phyloP scores from a whole-genome alignment of 2,113 vertebrate genomes.

The Regulus satrapa region DNA sequence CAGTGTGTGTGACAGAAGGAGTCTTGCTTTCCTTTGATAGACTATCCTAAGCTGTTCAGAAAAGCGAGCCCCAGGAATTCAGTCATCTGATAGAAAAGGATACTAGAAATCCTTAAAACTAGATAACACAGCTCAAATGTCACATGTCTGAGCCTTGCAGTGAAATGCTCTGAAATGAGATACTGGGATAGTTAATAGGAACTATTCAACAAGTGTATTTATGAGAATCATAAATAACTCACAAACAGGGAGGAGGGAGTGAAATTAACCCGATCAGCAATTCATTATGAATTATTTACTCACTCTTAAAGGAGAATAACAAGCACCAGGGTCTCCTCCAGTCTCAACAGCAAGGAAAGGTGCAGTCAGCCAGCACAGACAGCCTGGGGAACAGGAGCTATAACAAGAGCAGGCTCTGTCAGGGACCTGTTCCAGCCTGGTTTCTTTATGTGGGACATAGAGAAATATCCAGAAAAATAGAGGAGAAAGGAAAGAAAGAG shows the following conservation, averaged over 20 bases:
- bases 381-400: background rate
- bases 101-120: background rate
- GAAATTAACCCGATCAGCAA: conserved; percentile 33
- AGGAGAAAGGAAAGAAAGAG: background rate
- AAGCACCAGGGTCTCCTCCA: background rate
- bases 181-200: background rate
- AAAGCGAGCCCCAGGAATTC: background rate
- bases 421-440: background rate
- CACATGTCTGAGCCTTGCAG: background rate
- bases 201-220: background rate
- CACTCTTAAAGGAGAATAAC: background rate
- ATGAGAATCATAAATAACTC: conserved; percentile 41
- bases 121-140: background rate
- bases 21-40: background rate
- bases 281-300: conserved; percentile 5
- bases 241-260: background rate
- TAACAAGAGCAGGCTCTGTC: background rate
- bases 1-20: background rate
- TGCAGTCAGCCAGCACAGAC: background rate
- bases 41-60: background rate
- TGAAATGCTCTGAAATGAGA: conserved; percentile 16
- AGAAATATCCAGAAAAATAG: background rate
- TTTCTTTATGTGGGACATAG: background rate
- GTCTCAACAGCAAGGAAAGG: background rate
- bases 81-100: background rate